Percentiles rank a stretch among this genome's conserved stretches.
These are phyloP conservation scores for Puma concolor DNA, from an alignment of 2,113 vertebrate genomes.

Conservation along the genomic window DNA sequence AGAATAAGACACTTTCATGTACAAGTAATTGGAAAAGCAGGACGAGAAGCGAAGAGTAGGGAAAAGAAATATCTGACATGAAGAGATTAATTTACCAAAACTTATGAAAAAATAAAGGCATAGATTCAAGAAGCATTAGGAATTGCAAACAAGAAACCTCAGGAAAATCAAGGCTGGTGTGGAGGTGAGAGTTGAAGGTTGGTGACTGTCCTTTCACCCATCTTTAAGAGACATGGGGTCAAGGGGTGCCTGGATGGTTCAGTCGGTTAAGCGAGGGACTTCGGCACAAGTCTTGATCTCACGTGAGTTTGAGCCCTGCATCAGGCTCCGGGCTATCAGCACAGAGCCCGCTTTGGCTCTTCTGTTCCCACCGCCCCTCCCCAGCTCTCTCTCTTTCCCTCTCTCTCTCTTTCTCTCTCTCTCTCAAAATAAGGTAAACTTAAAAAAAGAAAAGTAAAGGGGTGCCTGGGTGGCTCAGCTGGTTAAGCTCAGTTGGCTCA, in stretches of 20 bases:
- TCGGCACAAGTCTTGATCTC: too few relatives aligned
- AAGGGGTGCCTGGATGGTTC: neutral
- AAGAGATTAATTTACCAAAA: neutral
- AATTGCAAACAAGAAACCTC: neutral
- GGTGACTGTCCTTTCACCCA: neutral
- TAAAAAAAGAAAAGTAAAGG: too few relatives aligned
- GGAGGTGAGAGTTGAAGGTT: neutral
- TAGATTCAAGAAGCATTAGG: neutral
- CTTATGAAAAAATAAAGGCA: neutral
- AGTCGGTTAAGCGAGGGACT: neutral
- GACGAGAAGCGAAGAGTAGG: neutral
- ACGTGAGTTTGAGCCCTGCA: too few relatives aligned
- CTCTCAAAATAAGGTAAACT: too few relatives aligned
- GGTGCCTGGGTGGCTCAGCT: too few relatives aligned
- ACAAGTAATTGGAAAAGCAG: neutral
- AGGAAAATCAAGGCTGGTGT: neutral
- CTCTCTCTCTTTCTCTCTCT: too few relatives aligned
- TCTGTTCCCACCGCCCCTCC: too few relatives aligned
- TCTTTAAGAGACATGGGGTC: neutral
- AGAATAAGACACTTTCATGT: neutral
- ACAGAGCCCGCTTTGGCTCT: too few relatives aligned
- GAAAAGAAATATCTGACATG: neutral
- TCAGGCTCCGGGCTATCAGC: too few relatives aligned
- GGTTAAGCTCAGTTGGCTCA: too few relatives aligned
- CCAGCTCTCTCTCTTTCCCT: too few relatives aligned